A percentile compares a stretch with the other conserved stretches of the same genome.
These are phyloP conservation scores for Butastur rufipennis DNA, from an alignment of 2,113 vertebrate species.

Conservation along the genomic window DNA sequence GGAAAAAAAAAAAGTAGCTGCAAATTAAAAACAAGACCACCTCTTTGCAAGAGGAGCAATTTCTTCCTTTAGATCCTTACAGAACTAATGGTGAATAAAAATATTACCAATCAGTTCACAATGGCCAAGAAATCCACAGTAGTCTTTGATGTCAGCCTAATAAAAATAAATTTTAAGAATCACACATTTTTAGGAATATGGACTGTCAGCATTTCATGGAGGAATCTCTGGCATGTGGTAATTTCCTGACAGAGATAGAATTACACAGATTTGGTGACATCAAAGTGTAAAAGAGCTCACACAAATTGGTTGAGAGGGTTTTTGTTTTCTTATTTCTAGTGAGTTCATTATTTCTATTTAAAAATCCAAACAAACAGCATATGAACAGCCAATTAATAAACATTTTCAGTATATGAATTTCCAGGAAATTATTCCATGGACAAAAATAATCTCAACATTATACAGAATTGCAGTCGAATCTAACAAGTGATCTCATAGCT, in stretches of 20 bases:
- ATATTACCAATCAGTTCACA: background rate
- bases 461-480: background rate
- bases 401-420: background rate
- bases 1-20: background rate
- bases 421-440: background rate
- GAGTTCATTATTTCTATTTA: background rate
- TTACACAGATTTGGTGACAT: slow-evolving; percentile 25
- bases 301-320: background rate
- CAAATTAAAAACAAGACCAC: background rate
- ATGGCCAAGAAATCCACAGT: background rate
- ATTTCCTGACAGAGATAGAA: slow-evolving; percentile 49
- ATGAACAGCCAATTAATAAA: background rate
- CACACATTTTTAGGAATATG: background rate
- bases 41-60: background rate
- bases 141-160: background rate
- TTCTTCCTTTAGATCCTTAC: background rate
- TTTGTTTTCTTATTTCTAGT: slow-evolving; percentile 27
- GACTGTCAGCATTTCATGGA: background rate
- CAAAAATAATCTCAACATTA: background rate
- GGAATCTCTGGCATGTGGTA: slow-evolving; percentile 36
- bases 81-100: background rate
- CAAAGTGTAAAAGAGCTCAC: background rate
- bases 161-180: slow-evolving; percentile 1
- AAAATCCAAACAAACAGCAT: background rate
- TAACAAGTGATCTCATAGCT: slow-evolving; percentile 27